Percentiles rank a stretch among this genome's conserved stretches.
phyloP scores from a whole-genome alignment of 2,888 invertebrate genomes.

The Tachina grossa region DNA sequence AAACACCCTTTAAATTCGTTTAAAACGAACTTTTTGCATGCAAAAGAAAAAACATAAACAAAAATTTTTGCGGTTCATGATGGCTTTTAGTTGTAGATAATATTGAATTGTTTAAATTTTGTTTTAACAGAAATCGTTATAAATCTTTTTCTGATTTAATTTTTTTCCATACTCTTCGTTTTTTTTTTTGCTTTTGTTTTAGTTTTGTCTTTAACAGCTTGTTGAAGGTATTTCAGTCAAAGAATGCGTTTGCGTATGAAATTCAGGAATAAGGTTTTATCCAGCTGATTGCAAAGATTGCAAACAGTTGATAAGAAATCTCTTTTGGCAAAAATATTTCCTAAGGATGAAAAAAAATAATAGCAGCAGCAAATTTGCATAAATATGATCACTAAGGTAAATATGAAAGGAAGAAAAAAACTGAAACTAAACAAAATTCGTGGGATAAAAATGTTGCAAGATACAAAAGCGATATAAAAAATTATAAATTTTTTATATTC shows the following conservation, averaged over 20 bases:
- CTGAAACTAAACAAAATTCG: slow-evolving; percentile 53
- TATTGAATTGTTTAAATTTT: slow-evolving; percentile 73
- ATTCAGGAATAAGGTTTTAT: slow-evolving; percentile 69
- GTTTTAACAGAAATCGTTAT: slow-evolving; percentile 72
- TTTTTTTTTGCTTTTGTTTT: background rate
- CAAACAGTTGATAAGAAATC: slow-evolving; percentile 71
- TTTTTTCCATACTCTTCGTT: slow-evolving; percentile 16
- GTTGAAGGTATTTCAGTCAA: slow-evolving; percentile 53
- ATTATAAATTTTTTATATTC: background rate
- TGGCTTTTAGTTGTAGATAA: slow-evolving; percentile 61
- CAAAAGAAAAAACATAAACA: background rate
- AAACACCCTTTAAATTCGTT: slow-evolving; percentile 37
- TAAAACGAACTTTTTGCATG: slow-evolving; percentile 15
- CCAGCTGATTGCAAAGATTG: slow-evolving; percentile 73
- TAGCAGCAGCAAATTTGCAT: slow-evolving; percentile 70
- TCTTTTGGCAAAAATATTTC: slow-evolving; percentile 55
- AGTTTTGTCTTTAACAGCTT: slow-evolving; percentile 54
- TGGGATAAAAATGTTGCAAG: slow-evolving; percentile 68
- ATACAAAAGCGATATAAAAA: slow-evolving; percentile 4
- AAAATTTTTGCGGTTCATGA: slow-evolving; percentile 43
- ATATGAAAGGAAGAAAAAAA: slow-evolving; percentile 21
- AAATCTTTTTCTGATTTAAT: slow-evolving; percentile 70
- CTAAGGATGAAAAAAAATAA: slow-evolving; percentile 50
- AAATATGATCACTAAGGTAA: slow-evolving; percentile 66
- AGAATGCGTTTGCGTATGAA: slow-evolving; percentile 67